Percentiles rank a stretch among this genome's conserved stretches.
phyloP scores from a whole-genome alignment of 2,888 invertebrate species.

The Notodonta ziczac region DNA sequence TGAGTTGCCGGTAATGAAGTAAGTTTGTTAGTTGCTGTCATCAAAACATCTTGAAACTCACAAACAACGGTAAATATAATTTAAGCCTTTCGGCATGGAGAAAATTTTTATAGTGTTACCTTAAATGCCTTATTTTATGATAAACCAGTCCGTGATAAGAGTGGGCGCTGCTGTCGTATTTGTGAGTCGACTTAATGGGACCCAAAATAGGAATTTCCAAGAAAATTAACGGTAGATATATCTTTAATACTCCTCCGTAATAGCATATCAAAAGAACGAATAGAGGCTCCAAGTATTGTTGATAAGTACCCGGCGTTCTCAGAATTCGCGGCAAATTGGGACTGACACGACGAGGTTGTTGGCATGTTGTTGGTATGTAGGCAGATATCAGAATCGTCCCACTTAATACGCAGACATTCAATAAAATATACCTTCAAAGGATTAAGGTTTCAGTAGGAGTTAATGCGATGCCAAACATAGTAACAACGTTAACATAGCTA shows the following conservation, averaged over 20 bases:
- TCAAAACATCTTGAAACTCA: constrained; percentile 12
- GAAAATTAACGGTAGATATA: not conserved
- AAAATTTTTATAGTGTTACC: no score
- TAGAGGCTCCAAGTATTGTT: not conserved
- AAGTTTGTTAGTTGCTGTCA: constrained; percentile 25
- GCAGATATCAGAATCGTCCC: not conserved
- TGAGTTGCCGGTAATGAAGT: constrained; percentile 26
- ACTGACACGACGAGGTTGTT: not conserved
- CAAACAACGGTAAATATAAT: no score
- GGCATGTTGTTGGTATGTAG: not conserved
- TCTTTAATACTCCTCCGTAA: not conserved
- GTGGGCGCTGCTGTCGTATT: no score
- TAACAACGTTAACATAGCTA: no score
- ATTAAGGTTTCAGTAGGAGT: no score
- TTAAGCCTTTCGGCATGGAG: no score
- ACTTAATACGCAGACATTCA: not conserved
- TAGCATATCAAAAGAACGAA: not conserved
- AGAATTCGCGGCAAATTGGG: not conserved
- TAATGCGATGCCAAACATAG: no score
- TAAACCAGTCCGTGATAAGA: no score
- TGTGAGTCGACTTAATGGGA: not conserved
- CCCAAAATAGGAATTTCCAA: not conserved
- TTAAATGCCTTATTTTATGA: no score
- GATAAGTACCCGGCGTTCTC: not conserved
- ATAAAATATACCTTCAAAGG: no score